Conservation (phyloP, 2,888 invertebrate species). For the Elegia similella region DNA sequence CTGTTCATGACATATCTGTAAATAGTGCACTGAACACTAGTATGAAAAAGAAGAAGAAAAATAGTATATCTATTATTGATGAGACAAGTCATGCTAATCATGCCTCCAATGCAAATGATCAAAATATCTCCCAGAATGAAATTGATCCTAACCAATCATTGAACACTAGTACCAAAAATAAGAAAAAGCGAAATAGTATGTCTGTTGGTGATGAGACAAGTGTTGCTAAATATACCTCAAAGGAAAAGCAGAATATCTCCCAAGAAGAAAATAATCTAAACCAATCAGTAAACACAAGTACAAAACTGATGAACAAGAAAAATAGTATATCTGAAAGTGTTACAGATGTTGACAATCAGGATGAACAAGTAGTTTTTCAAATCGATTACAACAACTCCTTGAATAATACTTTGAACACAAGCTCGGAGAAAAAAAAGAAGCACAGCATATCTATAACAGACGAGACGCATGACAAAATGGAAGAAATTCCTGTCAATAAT, state of each 20-base stretch:
- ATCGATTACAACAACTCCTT: slow-evolving; percentile 17
- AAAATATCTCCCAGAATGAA: not conserved
- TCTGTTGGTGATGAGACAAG: not conserved
- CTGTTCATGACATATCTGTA: not conserved
- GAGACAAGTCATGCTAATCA: not conserved
- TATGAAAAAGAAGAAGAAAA: slow-evolving; percentile 32
- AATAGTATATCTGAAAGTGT: too few species aligned
- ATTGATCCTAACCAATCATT: not conserved
- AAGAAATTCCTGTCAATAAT: not conserved
- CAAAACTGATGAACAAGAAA: too few species aligned
- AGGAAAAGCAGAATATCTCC: not conserved
- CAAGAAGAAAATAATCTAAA: not conserved
- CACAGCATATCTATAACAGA: not conserved
- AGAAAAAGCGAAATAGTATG: not conserved
- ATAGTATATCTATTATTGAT: slow-evolving; percentile 14
- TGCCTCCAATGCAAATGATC: not conserved
- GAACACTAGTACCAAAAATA: slow-evolving; percentile 17
- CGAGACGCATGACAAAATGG: not conserved
- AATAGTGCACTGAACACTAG: slow-evolving; percentile 20
- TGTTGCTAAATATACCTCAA: not conserved
- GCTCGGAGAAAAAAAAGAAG: slow-evolving; percentile 22
- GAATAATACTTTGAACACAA: slow-evolving; percentile 17
- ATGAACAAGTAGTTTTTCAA: not conserved
- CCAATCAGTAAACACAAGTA: too few species aligned
- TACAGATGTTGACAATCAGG: too few species aligned